Evolutionary conservation across 2,113 vertebrate genomes (phyloP).

Genomic region (Euleptes europaea): DNA sequence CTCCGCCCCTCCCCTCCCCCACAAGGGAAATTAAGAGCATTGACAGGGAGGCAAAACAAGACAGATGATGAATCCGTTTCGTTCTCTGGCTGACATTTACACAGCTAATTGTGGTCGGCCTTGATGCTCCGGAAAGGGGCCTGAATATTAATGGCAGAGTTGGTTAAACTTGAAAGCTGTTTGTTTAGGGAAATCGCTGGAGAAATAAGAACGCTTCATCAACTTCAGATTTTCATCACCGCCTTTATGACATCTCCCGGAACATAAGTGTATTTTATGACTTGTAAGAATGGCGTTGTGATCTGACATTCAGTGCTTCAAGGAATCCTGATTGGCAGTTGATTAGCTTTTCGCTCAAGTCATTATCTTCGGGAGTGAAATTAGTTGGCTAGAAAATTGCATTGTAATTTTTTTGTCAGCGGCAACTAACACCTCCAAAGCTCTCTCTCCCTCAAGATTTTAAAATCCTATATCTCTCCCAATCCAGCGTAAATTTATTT

Average conservation of each 20-base stretch:
- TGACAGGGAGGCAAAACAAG: conserved; percentile 59
- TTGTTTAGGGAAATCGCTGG: conserved; percentile 72
- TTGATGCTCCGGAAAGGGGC: conserved; percentile 72
- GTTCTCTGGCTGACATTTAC: conserved; percentile 73
- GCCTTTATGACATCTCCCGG: conserved; percentile 68
- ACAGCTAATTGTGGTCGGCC: conserved; percentile 74
- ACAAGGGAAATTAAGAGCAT: conserved; percentile 45
- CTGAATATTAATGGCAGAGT: conserved; percentile 77
- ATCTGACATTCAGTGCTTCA: conserved; percentile 88
- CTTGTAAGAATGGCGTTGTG: conserved; percentile 79
- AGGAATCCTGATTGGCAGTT: conserved; percentile 93
- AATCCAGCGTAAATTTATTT: conserved; percentile 66
- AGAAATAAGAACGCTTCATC: conserved; percentile 75
- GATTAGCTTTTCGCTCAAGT: conserved; percentile 93
- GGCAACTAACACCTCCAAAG: conserved; percentile 71
- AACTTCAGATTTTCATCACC: conserved; percentile 68
- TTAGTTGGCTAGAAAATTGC: conserved; percentile 92
- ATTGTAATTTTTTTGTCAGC: conserved; percentile 88
- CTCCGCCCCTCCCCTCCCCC: background rate
- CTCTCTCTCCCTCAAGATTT: conserved; percentile 54
- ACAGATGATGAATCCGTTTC: conserved; percentile 66
- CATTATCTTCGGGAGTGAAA: conserved; percentile 93
- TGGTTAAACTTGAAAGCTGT: conserved; percentile 67
- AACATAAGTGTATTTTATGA: conserved; percentile 75
- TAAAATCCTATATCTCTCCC: conserved; percentile 69